Percentiles rank a stretch among this genome's conserved stretches.
Evolutionary conservation across 2,888 invertebrate species (phyloP).

Genomic region (Idaea dimidiata): DNA sequence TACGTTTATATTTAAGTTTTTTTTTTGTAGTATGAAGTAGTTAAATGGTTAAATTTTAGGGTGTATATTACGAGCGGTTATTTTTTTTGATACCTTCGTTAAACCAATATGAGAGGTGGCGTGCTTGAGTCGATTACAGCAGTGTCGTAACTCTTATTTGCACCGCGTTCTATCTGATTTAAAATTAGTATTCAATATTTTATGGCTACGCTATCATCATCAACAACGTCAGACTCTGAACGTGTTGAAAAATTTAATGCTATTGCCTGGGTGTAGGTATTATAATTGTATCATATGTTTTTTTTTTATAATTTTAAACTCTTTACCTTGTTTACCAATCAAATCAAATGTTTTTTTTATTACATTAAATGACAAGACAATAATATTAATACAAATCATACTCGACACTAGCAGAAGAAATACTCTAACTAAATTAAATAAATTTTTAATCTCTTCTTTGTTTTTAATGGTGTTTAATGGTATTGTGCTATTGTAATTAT

Average conservation of each 20-base stretch:
- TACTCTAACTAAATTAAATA: no score
- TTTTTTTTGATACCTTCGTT: conserved; percentile 27
- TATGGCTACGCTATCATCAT: conserved; percentile 33
- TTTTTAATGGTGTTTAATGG: no score
- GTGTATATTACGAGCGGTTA: conserved; percentile 17
- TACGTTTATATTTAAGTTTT: no score
- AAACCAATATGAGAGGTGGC: conserved; percentile 41
- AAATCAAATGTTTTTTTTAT: no score
- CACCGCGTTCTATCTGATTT: conserved; percentile 44
- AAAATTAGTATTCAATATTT: conserved; percentile 46
- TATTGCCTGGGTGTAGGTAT: conserved; percentile 22
- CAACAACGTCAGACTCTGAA: conserved; percentile 33
- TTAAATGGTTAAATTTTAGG: not conserved
- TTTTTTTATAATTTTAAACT: conserved; percentile 19
- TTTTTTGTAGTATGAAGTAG: no score
- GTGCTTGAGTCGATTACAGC: conserved; percentile 45
- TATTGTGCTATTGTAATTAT: no score
- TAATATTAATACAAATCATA: no score
- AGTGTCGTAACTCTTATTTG: conserved; percentile 45
- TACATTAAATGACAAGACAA: no score
- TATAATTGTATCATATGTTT: conserved; percentile 25
- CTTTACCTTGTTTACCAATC: conserved; percentile 20
- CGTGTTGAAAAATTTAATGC: conserved; percentile 34
- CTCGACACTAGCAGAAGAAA: no score
- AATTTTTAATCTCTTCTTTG: no score